phyloP scores from a whole-genome alignment of 1,140 invertebrate genomes.

The Drosophila subpulchrella region DNA sequence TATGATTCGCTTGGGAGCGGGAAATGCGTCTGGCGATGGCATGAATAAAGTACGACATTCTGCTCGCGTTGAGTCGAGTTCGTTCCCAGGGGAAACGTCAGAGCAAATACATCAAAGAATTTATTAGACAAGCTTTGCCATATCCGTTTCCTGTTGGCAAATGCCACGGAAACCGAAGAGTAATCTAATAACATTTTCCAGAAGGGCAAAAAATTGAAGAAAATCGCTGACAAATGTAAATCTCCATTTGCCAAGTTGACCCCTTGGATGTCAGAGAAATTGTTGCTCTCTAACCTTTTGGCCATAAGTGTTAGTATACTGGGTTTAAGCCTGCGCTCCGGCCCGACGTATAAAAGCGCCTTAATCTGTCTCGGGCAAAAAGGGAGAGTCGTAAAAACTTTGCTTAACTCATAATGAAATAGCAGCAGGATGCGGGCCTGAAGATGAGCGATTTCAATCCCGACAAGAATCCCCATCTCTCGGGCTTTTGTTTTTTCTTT shows the following conservation, averaged over 20 bases:
- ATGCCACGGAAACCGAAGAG: slow-evolving; percentile 26
- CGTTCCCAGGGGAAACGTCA: slow-evolving; percentile 36
- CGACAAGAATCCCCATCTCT: slow-evolving; percentile 14
- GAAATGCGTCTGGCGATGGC: slow-evolving; percentile 9
- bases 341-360: slow-evolving; percentile 5
- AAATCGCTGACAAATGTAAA: slow-evolving; percentile 47
- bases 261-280: slow-evolving; percentile 18
- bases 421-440: slow-evolving; percentile 36
- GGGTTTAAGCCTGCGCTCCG: slow-evolving; percentile 3
- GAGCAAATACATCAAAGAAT: slow-evolving; percentile 53
- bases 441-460: slow-evolving; percentile 43
- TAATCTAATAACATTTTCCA: slow-evolving; percentile 36
- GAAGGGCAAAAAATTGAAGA: slow-evolving; percentile 2
- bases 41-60: slow-evolving; percentile 35
- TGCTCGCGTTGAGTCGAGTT: slow-evolving; percentile 3
- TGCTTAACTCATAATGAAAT: slow-evolving; percentile 46
- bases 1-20: slow-evolving; percentile 34
- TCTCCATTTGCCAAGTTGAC: slow-evolving; percentile 29
- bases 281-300: slow-evolving; percentile 44
- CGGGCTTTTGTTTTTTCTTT: neutral
- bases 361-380: slow-evolving; percentile 40
- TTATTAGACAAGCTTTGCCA: slow-evolving; percentile 51
- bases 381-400: slow-evolving; percentile 31
- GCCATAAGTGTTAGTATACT: slow-evolving; percentile 21
- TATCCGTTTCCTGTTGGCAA: slow-evolving; percentile 52